Conservation (phyloP, 2,888 invertebrate genomes). For the Drosophila yooni region DNA sequence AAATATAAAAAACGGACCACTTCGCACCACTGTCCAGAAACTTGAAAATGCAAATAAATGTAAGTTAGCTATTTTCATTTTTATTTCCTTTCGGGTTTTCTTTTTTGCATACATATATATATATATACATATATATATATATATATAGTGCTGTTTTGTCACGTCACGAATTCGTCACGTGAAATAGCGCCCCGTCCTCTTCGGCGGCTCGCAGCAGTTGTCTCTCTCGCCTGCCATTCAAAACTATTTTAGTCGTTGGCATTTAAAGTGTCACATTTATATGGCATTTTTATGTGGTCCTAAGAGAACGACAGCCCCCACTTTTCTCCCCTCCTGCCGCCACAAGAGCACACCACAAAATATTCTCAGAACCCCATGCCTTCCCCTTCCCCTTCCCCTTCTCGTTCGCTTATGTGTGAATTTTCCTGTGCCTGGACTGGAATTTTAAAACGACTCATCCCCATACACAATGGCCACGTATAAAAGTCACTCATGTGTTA, state of each 20-base stretch:
- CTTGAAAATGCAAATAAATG: slow-evolving; percentile 81
- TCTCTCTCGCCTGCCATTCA: slow-evolving; percentile 36
- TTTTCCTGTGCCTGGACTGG: slow-evolving; percentile 61
- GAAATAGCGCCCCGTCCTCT: slow-evolving; percentile 35
- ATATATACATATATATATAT: neutral
- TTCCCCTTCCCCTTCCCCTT: neutral
- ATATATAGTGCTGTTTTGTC: slow-evolving; percentile 29
- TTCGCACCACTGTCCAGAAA: slow-evolving; percentile 54
- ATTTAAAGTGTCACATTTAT: slow-evolving; percentile 81
- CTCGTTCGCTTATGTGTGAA: slow-evolving; percentile 57
- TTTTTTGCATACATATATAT: neutral
- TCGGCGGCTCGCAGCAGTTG: slow-evolving; percentile 1
- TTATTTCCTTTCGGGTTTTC: slow-evolving; percentile 42
- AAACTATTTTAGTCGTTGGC: slow-evolving; percentile 80
- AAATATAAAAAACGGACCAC: slow-evolving; percentile 24
- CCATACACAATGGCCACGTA: slow-evolving; percentile 50
- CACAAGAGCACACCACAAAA: slow-evolving; percentile 8
- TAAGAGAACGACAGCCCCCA: slow-evolving; percentile 36
- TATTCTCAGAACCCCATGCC: neutral
- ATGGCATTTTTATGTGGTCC: slow-evolving; percentile 76
- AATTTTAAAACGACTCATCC: slow-evolving; percentile 66
- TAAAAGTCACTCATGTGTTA: slow-evolving; percentile 77
- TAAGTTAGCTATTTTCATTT: slow-evolving; percentile 70
- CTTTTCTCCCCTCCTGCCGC: neutral
- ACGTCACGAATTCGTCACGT: slow-evolving; percentile 80